Conservation (phyloP, 2,113 vertebrate genomes). For the Gulo gulo region DNA sequence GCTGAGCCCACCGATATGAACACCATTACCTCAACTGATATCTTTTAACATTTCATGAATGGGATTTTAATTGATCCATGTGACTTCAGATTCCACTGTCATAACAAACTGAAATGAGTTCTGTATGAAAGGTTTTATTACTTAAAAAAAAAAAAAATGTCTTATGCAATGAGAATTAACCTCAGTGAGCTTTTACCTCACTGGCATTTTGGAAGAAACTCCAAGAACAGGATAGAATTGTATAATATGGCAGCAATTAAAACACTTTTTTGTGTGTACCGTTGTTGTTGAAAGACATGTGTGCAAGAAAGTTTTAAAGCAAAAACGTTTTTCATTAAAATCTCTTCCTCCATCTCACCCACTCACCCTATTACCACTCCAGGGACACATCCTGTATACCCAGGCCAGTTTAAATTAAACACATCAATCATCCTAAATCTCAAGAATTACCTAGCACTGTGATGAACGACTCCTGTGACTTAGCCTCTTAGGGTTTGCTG, state of each 20-base stretch:
- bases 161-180: neutral
- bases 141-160: neutral
- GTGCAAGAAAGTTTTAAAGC: neutral
- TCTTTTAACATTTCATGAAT: neutral
- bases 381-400: constrained; percentile 21
- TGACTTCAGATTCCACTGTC: neutral
- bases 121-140: constrained; percentile 30
- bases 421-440: constrained; percentile 67
- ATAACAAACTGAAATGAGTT: neutral
- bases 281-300: neutral
- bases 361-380: constrained; percentile 31
- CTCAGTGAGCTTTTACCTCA: neutral
- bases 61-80: constrained; percentile 8
- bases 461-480: constrained; percentile 55
- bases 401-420: constrained; percentile 76
- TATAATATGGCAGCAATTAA: neutral
- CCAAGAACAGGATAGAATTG: neutral
- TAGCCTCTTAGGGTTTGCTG: constrained; percentile 48
- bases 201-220: neutral
- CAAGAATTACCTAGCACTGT: constrained; percentile 63
- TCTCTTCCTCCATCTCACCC: neutral
- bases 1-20: neutral
- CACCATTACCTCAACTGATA: neutral
- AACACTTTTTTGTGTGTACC: neutral
- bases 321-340: constrained; percentile 57